Percentiles rank a stretch among this genome's conserved stretches.
phyloP scores from a whole-genome alignment of 2,113 vertebrate species.

The pig (Sus scrofa) region DNA sequence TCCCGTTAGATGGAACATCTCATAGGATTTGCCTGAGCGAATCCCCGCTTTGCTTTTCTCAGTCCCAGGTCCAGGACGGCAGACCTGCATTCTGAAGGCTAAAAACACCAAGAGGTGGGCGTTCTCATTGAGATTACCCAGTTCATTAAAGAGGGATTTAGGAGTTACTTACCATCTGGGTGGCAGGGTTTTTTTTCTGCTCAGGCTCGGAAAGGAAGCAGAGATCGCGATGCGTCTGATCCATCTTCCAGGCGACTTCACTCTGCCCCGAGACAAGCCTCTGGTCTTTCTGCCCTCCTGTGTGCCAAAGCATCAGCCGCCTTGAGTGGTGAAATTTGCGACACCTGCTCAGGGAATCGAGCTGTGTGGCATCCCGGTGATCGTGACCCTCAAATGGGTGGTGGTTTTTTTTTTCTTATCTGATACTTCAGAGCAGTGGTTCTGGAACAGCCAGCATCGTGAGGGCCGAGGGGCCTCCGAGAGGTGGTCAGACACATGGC shows the following conservation, averaged over 20 bases:
- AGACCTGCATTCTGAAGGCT: conserved; percentile 10
- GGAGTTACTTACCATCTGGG: conserved; percentile 51
- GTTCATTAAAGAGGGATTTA: conserved; percentile 68
- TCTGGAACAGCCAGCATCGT: background rate
- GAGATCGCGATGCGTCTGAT: rapidly evolving
- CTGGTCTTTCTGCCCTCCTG: background rate
- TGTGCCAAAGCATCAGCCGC: background rate
- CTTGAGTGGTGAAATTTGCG: rapidly evolving
- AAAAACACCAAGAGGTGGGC: conserved; percentile 13
- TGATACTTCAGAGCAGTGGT: background rate
- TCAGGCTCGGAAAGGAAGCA: background rate
- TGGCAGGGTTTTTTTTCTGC: background rate
- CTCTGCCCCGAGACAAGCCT: no score
- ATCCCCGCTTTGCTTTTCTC: background rate
- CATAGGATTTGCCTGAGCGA: background rate
- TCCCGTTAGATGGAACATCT: background rate
- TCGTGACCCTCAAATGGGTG: rapidly evolving
- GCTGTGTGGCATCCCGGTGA: rapidly evolving
- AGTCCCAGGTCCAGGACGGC: background rate
- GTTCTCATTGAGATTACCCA: background rate
- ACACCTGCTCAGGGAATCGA: background rate
- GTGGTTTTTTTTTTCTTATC: background rate
- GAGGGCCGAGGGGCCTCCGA: background rate
- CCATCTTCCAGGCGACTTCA: rapidly evolving
- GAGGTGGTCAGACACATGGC: background rate